phyloP scores from a whole-genome alignment of 2,888 invertebrate genomes.

The Tachina grossa region DNA sequence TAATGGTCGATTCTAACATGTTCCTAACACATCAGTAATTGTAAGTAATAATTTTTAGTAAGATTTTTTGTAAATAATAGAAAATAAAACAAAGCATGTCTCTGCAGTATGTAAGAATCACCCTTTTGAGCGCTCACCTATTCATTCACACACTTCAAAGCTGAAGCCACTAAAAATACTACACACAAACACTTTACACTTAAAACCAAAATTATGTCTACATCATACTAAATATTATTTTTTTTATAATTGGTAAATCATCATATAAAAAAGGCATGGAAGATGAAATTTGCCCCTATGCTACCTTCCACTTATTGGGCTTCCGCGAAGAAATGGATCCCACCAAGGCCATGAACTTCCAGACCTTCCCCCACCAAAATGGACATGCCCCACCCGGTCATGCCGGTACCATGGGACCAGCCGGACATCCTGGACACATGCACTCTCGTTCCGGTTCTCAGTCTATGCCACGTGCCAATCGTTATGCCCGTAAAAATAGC shows the following conservation, averaged over 20 bases:
- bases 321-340: constrained; percentile 98
- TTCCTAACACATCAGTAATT: constrained; percentile 65
- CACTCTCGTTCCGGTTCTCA: constrained; percentile 94
- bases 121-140: constrained; percentile 3
- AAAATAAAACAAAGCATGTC: constrained; percentile 30
- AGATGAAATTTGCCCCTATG: constrained; percentile 98
- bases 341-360: constrained; percentile 92
- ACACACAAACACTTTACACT: constrained; percentile 50
- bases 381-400: constrained; percentile 87
- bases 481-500: constrained; percentile 88
- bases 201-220: constrained; percentile 19
- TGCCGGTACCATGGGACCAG: constrained; percentile 92
- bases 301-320: constrained; percentile 96
- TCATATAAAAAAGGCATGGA: constrained; percentile 89
- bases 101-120: constrained; percentile 6
- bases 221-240: constrained; percentile 22
- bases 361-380: constrained; percentile 92
- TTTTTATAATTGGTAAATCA: constrained; percentile 11
- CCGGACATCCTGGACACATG: constrained; percentile 89
- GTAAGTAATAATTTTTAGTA: constrained; percentile 61
- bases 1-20: constrained; percentile 48
- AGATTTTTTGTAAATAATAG: constrained; percentile 20
- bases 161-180: constrained; percentile 30
- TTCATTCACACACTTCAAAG: constrained; percentile 40
- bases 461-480: constrained; percentile 92